phyloP scores from a whole-genome alignment of 2,113 vertebrate species.

The Asarcornis scutulata region DNA sequence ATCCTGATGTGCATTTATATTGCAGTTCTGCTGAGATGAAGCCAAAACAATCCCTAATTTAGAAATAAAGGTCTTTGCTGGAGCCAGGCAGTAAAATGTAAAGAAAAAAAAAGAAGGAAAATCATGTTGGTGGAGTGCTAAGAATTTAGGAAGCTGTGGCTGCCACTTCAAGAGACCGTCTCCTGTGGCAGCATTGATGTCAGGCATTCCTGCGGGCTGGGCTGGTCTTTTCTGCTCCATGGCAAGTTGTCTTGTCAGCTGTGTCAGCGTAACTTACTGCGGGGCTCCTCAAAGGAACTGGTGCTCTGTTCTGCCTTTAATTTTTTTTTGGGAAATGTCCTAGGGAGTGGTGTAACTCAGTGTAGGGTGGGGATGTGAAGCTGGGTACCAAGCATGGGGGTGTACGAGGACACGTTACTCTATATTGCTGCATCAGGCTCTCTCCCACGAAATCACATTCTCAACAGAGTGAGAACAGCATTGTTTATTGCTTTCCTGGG shows the following conservation, averaged over 20 bases:
- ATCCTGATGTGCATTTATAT: neutral
- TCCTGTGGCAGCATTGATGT: neutral
- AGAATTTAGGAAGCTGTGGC: neutral
- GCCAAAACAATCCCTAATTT: neutral
- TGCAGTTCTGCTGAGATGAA: neutral
- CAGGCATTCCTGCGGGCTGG: neutral
- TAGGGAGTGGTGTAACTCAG: neutral
- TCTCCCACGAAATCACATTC: neutral
- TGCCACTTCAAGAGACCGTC: neutral
- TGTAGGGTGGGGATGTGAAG: neutral
- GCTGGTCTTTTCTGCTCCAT: neutral
- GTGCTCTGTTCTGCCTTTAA: neutral
- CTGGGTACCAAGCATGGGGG: neutral
- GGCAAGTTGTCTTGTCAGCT: accelerated
- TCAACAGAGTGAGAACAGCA: accelerated
- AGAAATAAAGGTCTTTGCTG: constrained; percentile 45
- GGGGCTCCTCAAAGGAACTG: neutral
- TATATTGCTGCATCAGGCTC: accelerated
- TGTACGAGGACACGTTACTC: too few species aligned
- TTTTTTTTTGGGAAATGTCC: neutral
- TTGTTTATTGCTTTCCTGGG: accelerated
- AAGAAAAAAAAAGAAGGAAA: neutral
- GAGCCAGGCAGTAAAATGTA: neutral
- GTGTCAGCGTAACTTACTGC: neutral
- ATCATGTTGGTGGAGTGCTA: neutral